Evolutionary conservation across 1,140 invertebrate genomes (phyloP).

Genomic region (Cydia pomonella): DNA sequence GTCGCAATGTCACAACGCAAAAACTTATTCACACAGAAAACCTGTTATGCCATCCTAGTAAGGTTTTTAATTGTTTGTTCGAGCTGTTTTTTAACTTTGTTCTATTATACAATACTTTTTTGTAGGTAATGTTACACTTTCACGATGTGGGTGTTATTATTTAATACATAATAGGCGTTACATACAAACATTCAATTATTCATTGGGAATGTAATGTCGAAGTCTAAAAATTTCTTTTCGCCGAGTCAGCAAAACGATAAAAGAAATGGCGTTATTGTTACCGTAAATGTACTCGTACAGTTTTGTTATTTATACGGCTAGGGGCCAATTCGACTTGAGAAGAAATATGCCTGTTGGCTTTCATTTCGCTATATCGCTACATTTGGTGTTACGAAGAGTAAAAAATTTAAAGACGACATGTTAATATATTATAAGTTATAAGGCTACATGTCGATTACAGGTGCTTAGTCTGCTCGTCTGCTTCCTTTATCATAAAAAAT

Average conservation of each 20-base stretch:
- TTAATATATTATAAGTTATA: no score
- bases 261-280: slow-evolving; percentile 5
- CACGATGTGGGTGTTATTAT: slow-evolving; percentile 25
- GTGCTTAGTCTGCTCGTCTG: no score
- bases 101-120: slow-evolving; percentile 15
- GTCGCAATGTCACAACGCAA: slow-evolving; percentile 19
- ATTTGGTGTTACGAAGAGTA: no score
- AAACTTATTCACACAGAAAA: not conserved
- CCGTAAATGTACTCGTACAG: not conserved
- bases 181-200: not conserved
- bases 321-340: no score
- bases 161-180: slow-evolving; percentile 14
- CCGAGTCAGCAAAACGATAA: not conserved
- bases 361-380: no score
- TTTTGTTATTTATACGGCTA: not conserved
- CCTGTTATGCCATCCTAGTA: not conserved
- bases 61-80: not conserved
- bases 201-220: not conserved
- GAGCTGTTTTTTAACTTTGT: not conserved
- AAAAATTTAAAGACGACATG: no score
- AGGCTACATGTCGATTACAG: no score
- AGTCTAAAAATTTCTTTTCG: not conserved
- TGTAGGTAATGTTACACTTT: slow-evolving; percentile 25
- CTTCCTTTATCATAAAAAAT: no score
- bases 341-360: no score